Evolutionary conservation across 2,888 invertebrate genomes (phyloP).

Genomic region (Calameuta idolon): DNA sequence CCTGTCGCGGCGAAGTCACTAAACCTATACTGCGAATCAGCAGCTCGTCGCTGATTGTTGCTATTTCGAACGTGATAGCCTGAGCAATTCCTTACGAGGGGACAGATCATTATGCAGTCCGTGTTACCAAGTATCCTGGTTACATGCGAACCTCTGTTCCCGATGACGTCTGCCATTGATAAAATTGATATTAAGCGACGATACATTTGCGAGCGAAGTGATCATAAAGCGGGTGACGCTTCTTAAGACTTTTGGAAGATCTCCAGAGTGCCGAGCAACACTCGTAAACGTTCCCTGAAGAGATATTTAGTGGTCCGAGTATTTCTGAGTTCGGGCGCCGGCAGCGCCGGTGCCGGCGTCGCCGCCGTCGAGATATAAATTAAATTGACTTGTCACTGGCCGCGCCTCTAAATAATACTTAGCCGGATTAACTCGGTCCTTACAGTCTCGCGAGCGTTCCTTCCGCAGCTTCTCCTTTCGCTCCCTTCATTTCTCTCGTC

Average conservation of each 20-base stretch:
- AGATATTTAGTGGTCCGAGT: constrained; percentile 45
- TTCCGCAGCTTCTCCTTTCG: not conserved
- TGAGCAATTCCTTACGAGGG: too few relatives aligned
- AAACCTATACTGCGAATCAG: too few relatives aligned
- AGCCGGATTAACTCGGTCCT: constrained; percentile 51
- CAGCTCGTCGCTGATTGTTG: too few relatives aligned
- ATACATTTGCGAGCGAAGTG: too few relatives aligned
- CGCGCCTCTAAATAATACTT: constrained; percentile 54
- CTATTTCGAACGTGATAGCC: too few relatives aligned
- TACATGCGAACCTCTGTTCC: too few relatives aligned
- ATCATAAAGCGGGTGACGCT: constrained; percentile 4
- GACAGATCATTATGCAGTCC: too few relatives aligned
- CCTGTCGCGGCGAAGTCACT: not conserved
- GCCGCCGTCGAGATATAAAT: constrained; percentile 47
- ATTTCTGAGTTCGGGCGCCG: constrained; percentile 39
- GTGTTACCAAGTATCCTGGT: too few relatives aligned
- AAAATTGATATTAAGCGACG: too few relatives aligned
- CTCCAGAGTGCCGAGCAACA: constrained; percentile 43
- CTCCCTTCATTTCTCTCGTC: not conserved
- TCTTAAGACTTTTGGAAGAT: constrained; percentile 43
- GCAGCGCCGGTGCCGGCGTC: constrained; percentile 21
- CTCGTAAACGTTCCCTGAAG: constrained; percentile 45
- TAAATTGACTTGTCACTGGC: constrained; percentile 54
- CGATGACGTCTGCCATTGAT: too few relatives aligned
- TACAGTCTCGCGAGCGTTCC: constrained; percentile 20